Evolutionary conservation across 2,113 vertebrate species (phyloP).

Genomic region (Chrysemys picta): DNA sequence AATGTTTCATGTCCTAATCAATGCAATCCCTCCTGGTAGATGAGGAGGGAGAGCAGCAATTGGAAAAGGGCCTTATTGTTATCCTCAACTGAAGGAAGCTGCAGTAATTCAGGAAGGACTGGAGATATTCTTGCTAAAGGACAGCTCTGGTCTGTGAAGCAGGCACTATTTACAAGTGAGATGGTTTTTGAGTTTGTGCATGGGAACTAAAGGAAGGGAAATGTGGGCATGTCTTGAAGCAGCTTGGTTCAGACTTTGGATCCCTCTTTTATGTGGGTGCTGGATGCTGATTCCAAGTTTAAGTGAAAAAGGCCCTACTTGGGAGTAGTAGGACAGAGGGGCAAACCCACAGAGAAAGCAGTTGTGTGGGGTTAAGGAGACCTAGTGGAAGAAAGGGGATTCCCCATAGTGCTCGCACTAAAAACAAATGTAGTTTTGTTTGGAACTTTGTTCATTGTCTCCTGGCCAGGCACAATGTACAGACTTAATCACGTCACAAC

Average conservation of each 20-base stretch:
- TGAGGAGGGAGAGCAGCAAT: neutral
- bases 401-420: fast-evolving
- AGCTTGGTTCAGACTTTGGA: neutral
- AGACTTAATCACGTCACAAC: neutral
- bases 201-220: neutral
- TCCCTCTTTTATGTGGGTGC: neutral
- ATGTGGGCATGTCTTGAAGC: fast-evolving
- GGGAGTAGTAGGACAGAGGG: neutral
- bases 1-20: neutral
- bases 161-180: neutral
- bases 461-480: neutral
- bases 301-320: neutral
- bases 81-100: neutral
- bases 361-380: neutral
- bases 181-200: neutral
- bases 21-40: neutral
- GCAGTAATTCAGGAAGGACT: neutral
- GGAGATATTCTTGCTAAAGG: neutral
- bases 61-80: neutral
- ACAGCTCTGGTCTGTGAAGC: neutral
- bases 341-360: fast-evolving
- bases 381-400: neutral
- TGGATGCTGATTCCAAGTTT: neutral
- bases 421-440: neutral
- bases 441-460: neutral